Conservation (phyloP, 2,888 invertebrate species). For the Drosophila paucipuncta region DNA sequence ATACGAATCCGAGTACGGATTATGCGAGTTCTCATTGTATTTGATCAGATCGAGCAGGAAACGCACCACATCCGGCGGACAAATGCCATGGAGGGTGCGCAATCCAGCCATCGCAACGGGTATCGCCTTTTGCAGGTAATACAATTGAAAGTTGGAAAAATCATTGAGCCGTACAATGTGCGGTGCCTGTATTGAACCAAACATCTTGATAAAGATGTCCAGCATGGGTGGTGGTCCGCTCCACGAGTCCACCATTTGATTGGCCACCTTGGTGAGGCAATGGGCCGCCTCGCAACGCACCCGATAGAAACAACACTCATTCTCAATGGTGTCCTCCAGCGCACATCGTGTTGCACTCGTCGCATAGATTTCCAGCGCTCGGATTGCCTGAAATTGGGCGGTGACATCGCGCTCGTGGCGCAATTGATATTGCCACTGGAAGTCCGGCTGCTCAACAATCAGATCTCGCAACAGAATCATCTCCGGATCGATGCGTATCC, state of each 20-base stretch:
- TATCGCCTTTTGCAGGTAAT: conserved; percentile 97
- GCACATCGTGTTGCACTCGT: conserved; percentile 95
- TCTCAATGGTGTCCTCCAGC: conserved; percentile 97
- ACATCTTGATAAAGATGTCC: conserved; percentile 96
- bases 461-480: conserved; percentile 95
- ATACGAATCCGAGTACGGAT: conserved; percentile 97
- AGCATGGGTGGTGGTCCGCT: conserved; percentile 98
- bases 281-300: conserved; percentile 95
- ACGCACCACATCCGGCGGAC: conserved; percentile 96
- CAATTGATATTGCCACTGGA: conserved; percentile 99
- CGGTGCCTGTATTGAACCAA: conserved; percentile 97
- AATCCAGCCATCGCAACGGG: conserved; percentile 97
- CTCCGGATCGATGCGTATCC: conserved; percentile 98
- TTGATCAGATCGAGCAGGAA: conserved; percentile 98
- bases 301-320: conserved; percentile 96
- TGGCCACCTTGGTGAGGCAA: conserved; percentile 96
- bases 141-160: conserved; percentile 97
- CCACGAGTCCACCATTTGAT: conserved; percentile 97
- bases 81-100: conserved; percentile 96
- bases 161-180: conserved; percentile 97
- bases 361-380: conserved; percentile 93
- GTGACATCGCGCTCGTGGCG: conserved; percentile 98
- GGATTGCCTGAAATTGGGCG: conserved; percentile 95
- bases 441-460: conserved; percentile 97
- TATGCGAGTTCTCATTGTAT: conserved; percentile 99